A percentile compares a stretch with the other conserved stretches of the same genome.
Evolutionary conservation across 2,888 invertebrate species (phyloP).

Genomic region (Drosophila multiciliata): DNA sequence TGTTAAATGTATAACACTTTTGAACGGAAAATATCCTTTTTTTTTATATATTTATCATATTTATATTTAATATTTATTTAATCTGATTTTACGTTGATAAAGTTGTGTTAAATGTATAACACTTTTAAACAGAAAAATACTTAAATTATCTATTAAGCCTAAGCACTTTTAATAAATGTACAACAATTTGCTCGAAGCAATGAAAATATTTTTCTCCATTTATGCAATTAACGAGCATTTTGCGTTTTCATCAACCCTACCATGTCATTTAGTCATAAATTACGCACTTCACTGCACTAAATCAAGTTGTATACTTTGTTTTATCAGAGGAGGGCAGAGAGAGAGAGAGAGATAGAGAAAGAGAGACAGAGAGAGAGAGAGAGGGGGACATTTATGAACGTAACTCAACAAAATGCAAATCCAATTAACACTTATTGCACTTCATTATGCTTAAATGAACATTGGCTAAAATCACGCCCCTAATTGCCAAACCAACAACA

Average conservation of each 20-base stretch:
- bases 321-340: background rate
- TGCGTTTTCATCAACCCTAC: conserved; percentile 61
- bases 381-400: background rate
- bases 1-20: background rate
- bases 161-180: background rate
- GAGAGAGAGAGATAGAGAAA: background rate
- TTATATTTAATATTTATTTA: too few species aligned
- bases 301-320: conserved; percentile 58
- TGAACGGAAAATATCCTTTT: background rate
- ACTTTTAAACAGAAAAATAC: background rate
- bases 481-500: conserved; percentile 68
- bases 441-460: conserved; percentile 80
- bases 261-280: conserved; percentile 75
- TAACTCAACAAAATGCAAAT: conserved; percentile 61
- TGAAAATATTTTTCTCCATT: conserved; percentile 9
- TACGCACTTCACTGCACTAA: conserved; percentile 71
- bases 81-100: background rate
- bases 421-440: conserved; percentile 81
- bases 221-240: conserved; percentile 39
- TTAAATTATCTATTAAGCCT: background rate
- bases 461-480: conserved; percentile 79
- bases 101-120: background rate
- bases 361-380: background rate
- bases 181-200: conserved; percentile 3
- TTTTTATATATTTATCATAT: too few species aligned